These are phyloP conservation scores for Petrocephalus microphthalmus DNA, from an alignment of 2,113 vertebrate genomes.

Conservation along the genomic window DNA sequence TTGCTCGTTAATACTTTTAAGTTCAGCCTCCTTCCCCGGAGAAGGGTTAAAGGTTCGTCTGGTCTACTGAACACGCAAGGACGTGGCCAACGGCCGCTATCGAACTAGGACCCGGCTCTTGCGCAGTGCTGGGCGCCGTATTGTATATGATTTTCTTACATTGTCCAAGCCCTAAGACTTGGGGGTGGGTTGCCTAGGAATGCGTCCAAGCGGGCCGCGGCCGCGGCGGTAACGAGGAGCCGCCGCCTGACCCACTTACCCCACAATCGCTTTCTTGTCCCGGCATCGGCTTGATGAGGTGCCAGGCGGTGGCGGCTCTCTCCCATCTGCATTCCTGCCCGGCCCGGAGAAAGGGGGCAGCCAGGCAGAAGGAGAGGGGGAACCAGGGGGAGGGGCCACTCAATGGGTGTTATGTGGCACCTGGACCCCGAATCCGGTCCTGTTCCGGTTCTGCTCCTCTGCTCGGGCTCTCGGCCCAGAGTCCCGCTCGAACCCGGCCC, in stretches of 20 bases:
- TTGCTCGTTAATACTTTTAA: neutral
- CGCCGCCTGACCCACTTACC: conserved; percentile 72
- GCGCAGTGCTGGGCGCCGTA: neutral
- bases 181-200: conserved; percentile 13
- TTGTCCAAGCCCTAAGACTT: neutral
- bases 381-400: conserved; percentile 57
- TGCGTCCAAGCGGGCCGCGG: conserved; percentile 51
- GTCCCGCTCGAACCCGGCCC: neutral
- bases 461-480: neutral
- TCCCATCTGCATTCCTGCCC: conserved; percentile 61
- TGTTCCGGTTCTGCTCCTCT: neutral
- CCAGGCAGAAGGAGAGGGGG: conserved; percentile 63
- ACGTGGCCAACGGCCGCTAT: neutral
- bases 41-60: neutral
- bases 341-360: conserved; percentile 62
- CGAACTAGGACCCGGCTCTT: neutral
- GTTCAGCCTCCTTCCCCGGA: neutral
- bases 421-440: conserved; percentile 43
- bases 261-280: conserved; percentile 77
- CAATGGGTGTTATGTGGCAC: conserved; percentile 60
- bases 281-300: conserved; percentile 70
- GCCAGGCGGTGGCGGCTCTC: conserved; percentile 69
- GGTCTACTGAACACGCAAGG: neutral
- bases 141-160: neutral
- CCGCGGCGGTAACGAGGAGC: conserved; percentile 65